A percentile compares a stretch with the other conserved stretches of the same genome.
Evolutionary conservation across 2,797 vertebrate species (phyloP).

Genomic region (Mus caroli): DNA sequence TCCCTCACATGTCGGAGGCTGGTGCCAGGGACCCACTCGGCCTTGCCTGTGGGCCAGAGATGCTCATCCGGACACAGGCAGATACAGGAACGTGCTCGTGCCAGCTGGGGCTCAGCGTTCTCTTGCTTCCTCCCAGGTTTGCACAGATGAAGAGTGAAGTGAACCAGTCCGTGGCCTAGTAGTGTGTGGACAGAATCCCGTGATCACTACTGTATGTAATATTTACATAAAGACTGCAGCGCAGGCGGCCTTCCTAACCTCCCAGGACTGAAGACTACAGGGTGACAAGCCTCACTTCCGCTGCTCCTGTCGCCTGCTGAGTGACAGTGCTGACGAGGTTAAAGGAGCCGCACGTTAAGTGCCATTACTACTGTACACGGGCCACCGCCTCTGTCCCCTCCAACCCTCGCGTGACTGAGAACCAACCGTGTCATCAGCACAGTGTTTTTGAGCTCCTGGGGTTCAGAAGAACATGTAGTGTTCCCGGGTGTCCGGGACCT

Average conservation of each 20-base stretch:
- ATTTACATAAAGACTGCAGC: slow-evolving; percentile 91
- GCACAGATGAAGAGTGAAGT: slow-evolving; percentile 98
- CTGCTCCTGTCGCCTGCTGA: slow-evolving; percentile 91
- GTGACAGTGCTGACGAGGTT: slow-evolving; percentile 91
- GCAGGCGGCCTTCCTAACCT: slow-evolving; percentile 78
- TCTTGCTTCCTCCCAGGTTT: slow-evolving; percentile 91
- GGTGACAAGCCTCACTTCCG: slow-evolving; percentile 89
- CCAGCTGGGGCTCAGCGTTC: background rate
- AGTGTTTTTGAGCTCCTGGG: slow-evolving; percentile 87
- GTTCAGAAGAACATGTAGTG: slow-evolving; percentile 87
- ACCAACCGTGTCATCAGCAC: slow-evolving; percentile 86
- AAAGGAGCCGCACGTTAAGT: slow-evolving; percentile 94
- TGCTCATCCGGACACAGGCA: background rate
- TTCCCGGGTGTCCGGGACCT: slow-evolving; percentile 88
- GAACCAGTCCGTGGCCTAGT: slow-evolving; percentile 63
- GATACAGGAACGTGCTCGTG: too few species aligned
- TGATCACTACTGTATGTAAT: slow-evolving; percentile 97
- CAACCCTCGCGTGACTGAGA: slow-evolving; percentile 86
- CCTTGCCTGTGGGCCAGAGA: fast-evolving
- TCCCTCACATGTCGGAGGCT: fast-evolving
- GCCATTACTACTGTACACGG: slow-evolving; percentile 93
- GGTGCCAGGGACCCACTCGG: fast-evolving
- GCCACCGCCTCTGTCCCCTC: slow-evolving; percentile 84
- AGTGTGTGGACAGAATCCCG: slow-evolving; percentile 79
- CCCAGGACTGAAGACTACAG: slow-evolving; percentile 86